Evolutionary conservation across 2,888 invertebrate genomes (phyloP).

Genomic region (Spicauda simplicius): DNA sequence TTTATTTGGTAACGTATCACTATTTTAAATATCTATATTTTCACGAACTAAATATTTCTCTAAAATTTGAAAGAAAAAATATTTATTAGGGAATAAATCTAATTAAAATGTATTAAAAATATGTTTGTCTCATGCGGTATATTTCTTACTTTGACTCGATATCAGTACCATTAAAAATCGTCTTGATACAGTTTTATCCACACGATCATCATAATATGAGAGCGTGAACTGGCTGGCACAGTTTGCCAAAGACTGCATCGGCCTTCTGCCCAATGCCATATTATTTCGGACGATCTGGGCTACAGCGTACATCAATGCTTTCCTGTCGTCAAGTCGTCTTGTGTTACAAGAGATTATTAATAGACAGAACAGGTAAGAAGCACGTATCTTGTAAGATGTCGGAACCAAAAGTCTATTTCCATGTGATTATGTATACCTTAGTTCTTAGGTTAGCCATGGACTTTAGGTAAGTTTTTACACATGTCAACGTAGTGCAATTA

Average conservation of each 20-base stretch:
- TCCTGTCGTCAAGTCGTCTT: slow-evolving; percentile 27
- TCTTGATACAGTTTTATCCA: slow-evolving; percentile 17
- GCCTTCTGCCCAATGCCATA: slow-evolving; percentile 78
- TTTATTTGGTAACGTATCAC: neutral
- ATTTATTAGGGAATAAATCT: neutral
- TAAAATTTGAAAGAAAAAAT: no score
- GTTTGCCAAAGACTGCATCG: slow-evolving; percentile 86
- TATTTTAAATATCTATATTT: neutral
- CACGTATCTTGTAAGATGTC: no score
- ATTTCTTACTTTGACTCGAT: neutral
- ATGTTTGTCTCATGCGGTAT: neutral
- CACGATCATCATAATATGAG: slow-evolving; percentile 45
- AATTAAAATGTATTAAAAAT: neutral
- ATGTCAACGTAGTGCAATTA: no score
- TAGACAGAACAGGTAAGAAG: neutral
- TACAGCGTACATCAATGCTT: slow-evolving; percentile 41
- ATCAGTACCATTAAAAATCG: neutral
- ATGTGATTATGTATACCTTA: no score
- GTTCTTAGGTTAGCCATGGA: no score
- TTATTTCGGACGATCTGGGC: slow-evolving; percentile 66
- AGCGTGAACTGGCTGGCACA: slow-evolving; percentile 57
- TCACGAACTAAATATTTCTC: neutral
- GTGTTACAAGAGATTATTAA: slow-evolving; percentile 30
- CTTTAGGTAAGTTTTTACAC: no score
- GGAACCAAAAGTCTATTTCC: no score